Evolutionary conservation across 1,140 invertebrate species (phyloP), one percentile per base, ranked within the genome.

Genomic region (silkworm (Bombyx mori)): DNA sequence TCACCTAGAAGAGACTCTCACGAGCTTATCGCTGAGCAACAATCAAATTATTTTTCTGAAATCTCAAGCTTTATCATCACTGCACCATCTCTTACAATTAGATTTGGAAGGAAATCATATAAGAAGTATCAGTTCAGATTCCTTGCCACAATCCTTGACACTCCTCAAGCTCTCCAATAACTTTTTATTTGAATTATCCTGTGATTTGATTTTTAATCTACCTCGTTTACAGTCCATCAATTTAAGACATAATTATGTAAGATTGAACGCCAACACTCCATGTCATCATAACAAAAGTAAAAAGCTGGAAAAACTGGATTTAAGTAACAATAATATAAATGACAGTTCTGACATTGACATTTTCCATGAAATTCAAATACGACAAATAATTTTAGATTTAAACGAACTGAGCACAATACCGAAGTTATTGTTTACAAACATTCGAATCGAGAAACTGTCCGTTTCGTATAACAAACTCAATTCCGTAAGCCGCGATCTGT

Each of bases 301-400:
- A 45, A 91, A 90, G 65, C 77, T 97, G 53, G 94, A 97, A 71
- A 92, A 95, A 71, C 87, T 97, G 57, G 95, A 97, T 75, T 85
- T 97, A 18, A 95, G 95, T 45, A 94, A 96, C 74, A 97, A 97
- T 80, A 89, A 90, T 60, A 90, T 95, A 60, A 91, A 92, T 69
- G 90, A 74, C 52, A 82, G 90, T 69, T 90, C 86, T 22, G 88
- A 83, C 63, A 88, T 88, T 70, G 79, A 89, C 63, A 90, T 94
- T 58, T 93, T 96, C 73, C 89, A 89, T 12, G 92, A 92, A 48
- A 79, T 96, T 9, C 91, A 90, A 68, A 89, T 96, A 10, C 90
- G 93, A 58, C 94, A 96, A 67, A 88, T 97, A 42, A 94, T 95
- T 84, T 79, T 97, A 66, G 94, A 94, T 55, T 92, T 92, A 60